phyloP scores from a whole-genome alignment of 2,113 vertebrate genomes.

The Xiphophorus maculatus region DNA sequence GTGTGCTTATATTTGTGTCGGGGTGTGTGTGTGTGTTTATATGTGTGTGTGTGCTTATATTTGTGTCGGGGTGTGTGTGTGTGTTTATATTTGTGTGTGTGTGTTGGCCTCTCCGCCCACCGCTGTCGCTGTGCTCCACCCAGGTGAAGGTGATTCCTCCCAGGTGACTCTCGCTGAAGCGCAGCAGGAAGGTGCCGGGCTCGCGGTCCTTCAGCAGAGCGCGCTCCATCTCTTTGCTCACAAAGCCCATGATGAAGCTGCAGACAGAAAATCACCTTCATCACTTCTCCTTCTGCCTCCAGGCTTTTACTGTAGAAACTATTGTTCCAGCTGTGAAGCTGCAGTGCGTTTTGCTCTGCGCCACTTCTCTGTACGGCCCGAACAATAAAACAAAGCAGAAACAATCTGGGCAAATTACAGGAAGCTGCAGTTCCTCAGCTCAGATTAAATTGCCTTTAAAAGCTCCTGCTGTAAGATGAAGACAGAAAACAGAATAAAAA shows the following conservation, averaged over 20 bases:
- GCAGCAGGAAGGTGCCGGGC: constrained; percentile 91
- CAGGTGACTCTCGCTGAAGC: constrained; percentile 97
- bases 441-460: neutral
- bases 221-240: constrained; percentile 95
- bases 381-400: neutral
- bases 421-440: neutral
- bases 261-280: neutral
- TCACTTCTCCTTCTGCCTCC: too few species aligned
- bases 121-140: constrained; percentile 89
- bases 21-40: too few species aligned
- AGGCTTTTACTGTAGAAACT: neutral
- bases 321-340: neutral
- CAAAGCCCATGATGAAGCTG: constrained; percentile 96
- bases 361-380: too few species aligned
- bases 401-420: neutral
- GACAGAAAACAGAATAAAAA: too few species aligned
- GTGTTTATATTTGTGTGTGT: too few species aligned
- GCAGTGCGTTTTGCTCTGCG: neutral
- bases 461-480: neutral
- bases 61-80: too few species aligned
- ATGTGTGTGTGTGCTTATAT: too few species aligned
- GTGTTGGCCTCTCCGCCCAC: constrained; percentile 67
- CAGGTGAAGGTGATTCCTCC: constrained; percentile 98
- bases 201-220: constrained; percentile 89
- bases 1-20: too few species aligned